phyloP scores from a whole-genome alignment of 2,797 vertebrate species.

The Vireo griseus region DNA sequence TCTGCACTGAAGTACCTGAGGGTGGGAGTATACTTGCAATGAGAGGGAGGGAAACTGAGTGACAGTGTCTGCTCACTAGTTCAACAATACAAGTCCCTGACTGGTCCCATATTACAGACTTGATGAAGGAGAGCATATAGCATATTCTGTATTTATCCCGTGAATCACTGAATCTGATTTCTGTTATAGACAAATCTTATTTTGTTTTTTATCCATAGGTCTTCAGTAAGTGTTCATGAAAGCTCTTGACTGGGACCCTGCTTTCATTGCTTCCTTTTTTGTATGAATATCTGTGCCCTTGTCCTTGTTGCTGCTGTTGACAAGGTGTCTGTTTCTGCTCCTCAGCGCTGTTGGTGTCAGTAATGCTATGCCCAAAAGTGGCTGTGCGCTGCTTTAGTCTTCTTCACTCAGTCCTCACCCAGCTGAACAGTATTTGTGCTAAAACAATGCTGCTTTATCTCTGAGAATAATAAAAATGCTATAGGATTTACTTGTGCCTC shows the following conservation, averaged over 20 bases:
- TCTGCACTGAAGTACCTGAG: not conserved
- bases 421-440: not conserved
- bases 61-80: not conserved
- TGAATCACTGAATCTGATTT: not conserved
- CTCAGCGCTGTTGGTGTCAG: not conserved
- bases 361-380: not conserved
- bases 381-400: not conserved
- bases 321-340: not conserved
- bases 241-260: not conserved
- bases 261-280: not conserved
- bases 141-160: not conserved
- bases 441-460: not conserved
- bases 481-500: not conserved
- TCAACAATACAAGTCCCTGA: not conserved
- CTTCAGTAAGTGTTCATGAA: not conserved
- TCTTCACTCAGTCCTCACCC: not conserved
- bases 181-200: not conserved
- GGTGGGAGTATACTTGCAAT: not conserved
- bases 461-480: not conserved
- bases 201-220: conserved; percentile 3
- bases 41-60: not conserved
- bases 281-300: not conserved
- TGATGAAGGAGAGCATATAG: not conserved
- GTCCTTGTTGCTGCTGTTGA: not conserved
- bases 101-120: not conserved